These are phyloP conservation scores for Hyperopisus bebe DNA, from an alignment of 2,113 vertebrate species.

Conservation along the genomic window DNA sequence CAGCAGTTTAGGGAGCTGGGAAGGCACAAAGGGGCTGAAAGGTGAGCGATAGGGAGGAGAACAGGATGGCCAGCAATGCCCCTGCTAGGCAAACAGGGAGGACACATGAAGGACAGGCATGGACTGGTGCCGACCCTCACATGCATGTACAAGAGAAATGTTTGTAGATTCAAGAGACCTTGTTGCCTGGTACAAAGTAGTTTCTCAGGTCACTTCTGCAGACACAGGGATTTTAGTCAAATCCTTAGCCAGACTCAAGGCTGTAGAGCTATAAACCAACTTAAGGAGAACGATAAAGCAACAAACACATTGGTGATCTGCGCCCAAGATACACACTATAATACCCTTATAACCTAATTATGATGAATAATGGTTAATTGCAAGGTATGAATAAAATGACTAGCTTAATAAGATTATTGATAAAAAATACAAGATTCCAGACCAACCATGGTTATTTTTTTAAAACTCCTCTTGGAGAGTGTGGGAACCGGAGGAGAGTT, in stretches of 20 bases:
- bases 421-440: background rate
- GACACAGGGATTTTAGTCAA: background rate
- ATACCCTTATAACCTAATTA: background rate
- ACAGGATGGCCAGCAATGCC: no score
- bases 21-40: no score
- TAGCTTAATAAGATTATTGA: background rate
- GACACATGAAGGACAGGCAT: no score
- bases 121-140: no score
- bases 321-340: background rate
- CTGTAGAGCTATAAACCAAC: background rate
- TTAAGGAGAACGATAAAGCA: background rate
- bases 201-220: background rate
- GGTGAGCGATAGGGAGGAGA: no score
- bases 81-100: no score
- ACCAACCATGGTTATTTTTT: background rate
- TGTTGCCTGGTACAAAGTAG: background rate
- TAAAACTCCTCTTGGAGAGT: background rate
- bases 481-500: background rate
- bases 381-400: background rate
- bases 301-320: background rate
- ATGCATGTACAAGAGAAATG: background rate
- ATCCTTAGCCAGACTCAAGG: background rate
- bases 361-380: background rate
- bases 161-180: background rate
- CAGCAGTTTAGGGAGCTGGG: no score